A percentile compares a stretch with the other conserved stretches of the same genome.
Evolutionary conservation across 1,140 invertebrate genomes (phyloP).

Genomic region (Neuroterus valhalla): DNA sequence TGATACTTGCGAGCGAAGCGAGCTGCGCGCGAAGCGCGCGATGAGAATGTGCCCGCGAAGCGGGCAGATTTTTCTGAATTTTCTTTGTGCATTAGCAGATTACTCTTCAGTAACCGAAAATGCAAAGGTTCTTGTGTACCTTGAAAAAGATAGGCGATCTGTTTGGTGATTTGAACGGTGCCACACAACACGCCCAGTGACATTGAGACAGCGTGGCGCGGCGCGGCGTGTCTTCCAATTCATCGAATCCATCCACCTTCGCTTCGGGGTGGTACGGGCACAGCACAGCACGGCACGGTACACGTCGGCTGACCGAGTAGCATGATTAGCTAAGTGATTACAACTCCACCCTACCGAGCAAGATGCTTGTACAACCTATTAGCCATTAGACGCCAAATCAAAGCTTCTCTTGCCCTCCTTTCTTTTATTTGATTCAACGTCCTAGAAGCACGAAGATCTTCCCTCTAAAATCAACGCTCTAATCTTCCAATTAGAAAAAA

Average conservation of each 20-base stretch:
- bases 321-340: constrained; percentile 64
- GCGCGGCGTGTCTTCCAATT: constrained; percentile 37
- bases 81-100: too few relatives aligned
- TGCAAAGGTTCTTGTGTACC: background rate
- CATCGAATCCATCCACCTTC: constrained; percentile 33
- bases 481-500: too few relatives aligned
- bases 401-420: background rate
- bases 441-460: background rate
- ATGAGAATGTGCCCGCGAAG: too few relatives aligned
- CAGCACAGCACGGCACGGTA: constrained; percentile 23
- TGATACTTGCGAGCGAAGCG: too few relatives aligned
- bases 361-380: constrained; percentile 37
- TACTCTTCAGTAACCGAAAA: too few relatives aligned
- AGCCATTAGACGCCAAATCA: background rate
- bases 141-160: background rate
- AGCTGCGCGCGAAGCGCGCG: too few relatives aligned
- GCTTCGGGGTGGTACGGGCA: constrained; percentile 31
- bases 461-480: too few relatives aligned
- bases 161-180: constrained; percentile 47
- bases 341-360: constrained; percentile 52
- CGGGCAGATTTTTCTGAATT: too few relatives aligned
- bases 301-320: constrained; percentile 42
- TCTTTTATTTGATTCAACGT: background rate
- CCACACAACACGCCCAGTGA: constrained; percentile 44
- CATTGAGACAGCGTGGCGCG: constrained; percentile 43